Conservation (phyloP, 2,113 vertebrate species). For the Peromyscus californicus region DNA sequence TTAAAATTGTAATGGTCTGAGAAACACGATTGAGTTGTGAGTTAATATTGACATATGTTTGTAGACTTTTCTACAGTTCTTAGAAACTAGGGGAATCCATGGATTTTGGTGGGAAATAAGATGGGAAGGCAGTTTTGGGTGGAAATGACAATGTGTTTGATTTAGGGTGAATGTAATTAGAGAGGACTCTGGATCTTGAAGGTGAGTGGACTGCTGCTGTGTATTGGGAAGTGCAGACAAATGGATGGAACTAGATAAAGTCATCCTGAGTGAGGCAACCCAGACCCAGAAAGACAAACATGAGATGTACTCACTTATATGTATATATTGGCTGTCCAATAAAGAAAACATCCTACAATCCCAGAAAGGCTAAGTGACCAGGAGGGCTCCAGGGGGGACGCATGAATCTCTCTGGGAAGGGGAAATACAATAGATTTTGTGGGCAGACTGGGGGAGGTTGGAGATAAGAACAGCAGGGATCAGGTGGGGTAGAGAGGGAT, state of each 20-base stretch:
- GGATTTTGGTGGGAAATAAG: conserved; percentile 10
- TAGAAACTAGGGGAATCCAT: background rate
- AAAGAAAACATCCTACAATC: background rate
- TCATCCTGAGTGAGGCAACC: background rate
- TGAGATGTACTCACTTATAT: background rate
- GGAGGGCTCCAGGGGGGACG: background rate
- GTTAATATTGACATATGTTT: background rate
- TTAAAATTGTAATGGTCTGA: conserved; percentile 9
- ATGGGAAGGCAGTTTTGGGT: background rate
- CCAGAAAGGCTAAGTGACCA: background rate
- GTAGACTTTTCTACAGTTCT: background rate
- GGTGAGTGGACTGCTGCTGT: background rate
- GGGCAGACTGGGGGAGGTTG: background rate
- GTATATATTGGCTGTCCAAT: background rate
- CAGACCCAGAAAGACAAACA: background rate
- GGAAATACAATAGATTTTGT: background rate
- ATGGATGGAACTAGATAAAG: background rate
- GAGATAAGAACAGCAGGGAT: background rate
- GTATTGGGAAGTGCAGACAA: background rate
- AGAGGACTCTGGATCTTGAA: background rate
- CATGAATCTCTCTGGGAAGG: background rate
- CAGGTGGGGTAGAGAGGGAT: background rate
- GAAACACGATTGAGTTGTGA: background rate
- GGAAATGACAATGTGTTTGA: background rate
- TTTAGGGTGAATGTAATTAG: background rate